Percentiles rank a stretch among this genome's conserved stretches.
Evolutionary conservation across 2,113 vertebrate species (phyloP).

Genomic region (Macroglossus sobrinus): DNA sequence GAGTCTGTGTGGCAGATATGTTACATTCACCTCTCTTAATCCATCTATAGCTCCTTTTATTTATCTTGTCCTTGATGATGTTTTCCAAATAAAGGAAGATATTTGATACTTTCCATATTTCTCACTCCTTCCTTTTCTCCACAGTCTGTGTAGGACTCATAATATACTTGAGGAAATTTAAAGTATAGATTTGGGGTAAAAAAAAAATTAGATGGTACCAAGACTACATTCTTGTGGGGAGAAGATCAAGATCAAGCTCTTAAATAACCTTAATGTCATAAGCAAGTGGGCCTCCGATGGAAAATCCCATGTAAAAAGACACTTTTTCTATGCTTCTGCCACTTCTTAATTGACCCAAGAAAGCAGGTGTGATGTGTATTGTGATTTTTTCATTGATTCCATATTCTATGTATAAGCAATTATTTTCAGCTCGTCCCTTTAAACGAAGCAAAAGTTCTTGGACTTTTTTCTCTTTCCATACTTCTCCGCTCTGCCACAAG

Average conservation of each 20-base stretch:
- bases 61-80: neutral
- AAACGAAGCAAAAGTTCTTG: slow-evolving; percentile 73
- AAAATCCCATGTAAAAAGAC: slow-evolving; percentile 82
- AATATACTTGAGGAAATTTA: neutral
- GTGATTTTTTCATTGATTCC: slow-evolving; percentile 66
- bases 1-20: neutral
- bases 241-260: neutral
- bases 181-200: neutral
- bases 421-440: slow-evolving; percentile 69
- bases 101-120: neutral
- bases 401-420: slow-evolving; percentile 72
- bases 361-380: slow-evolving; percentile 71
- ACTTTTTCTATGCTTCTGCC: slow-evolving; percentile 76
- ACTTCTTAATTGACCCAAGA: slow-evolving; percentile 71
- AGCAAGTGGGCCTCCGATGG: slow-evolving; percentile 76
- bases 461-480: slow-evolving; percentile 74
- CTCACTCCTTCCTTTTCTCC: neutral
- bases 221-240: neutral
- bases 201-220: neutral
- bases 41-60: neutral
- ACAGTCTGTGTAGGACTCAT: neutral
- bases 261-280: slow-evolving; percentile 74
- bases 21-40: neutral
- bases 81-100: neutral
- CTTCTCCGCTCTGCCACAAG: slow-evolving; percentile 77